Evolutionary conservation across 1,140 invertebrate species (phyloP).

Genomic region (Hyphantria cunea): DNA sequence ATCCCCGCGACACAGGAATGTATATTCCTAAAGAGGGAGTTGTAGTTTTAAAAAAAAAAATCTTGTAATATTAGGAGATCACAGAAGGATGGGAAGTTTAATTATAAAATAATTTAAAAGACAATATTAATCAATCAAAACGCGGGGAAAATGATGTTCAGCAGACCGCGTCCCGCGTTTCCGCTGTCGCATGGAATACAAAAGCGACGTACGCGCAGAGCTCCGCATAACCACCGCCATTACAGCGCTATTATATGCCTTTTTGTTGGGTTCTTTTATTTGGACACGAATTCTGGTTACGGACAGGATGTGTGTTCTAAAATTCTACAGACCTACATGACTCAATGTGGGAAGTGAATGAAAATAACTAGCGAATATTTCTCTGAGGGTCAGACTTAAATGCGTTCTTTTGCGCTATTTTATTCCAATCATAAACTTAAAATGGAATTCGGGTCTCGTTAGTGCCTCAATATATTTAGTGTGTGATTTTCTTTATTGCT

Average conservation of each 20-base stretch:
- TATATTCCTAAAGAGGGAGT: no score
- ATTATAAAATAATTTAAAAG: neutral
- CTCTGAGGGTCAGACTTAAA: constrained; percentile 9
- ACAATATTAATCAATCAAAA: constrained; percentile 32
- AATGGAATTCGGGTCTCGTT: no score
- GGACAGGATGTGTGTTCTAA: constrained; percentile 38
- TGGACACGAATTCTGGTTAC: constrained; percentile 43
- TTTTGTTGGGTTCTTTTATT: constrained; percentile 56
- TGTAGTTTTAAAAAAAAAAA: no score
- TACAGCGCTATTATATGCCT: constrained; percentile 65
- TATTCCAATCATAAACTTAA: no score
- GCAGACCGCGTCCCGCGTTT: constrained; percentile 30
- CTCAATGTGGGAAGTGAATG: constrained; percentile 10
- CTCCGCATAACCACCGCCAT: constrained; percentile 44
- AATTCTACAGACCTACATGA: constrained; percentile 30
- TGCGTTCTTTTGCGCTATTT: no score
- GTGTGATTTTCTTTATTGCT: no score
- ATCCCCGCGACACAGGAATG: no score
- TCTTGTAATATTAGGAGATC: no score
- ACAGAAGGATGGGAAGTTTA: no score
- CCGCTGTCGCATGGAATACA: constrained; percentile 39
- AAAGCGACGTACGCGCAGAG: constrained; percentile 34
- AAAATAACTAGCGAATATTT: constrained; percentile 1
- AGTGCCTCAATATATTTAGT: no score
- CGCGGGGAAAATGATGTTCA: constrained; percentile 15